Conservation (phyloP, 2,888 invertebrate genomes). For the Eupithecia insigniata region DNA sequence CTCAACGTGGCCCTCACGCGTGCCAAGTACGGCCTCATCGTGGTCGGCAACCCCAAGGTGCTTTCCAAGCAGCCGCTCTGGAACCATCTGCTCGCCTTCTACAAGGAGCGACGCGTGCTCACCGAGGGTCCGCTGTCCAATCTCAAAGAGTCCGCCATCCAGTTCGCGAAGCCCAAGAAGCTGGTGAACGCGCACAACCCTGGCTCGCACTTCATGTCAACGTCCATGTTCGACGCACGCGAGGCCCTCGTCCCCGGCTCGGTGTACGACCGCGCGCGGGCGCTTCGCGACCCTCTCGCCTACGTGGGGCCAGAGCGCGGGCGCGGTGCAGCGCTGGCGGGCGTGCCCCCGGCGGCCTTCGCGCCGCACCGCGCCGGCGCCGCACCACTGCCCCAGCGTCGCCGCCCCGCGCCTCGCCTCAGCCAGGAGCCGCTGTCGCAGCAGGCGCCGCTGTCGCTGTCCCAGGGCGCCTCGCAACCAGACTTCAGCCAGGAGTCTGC, state of each 20-base stretch:
- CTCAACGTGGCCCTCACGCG: conserved; percentile 99
- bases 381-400: conserved; percentile 77
- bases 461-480: conserved; percentile 88
- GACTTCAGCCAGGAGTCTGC: conserved; percentile 93
- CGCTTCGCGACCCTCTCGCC: conserved; percentile 95
- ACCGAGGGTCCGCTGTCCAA: conserved; percentile 99
- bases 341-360: conserved; percentile 96
- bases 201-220: conserved; percentile 98
- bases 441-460: conserved; percentile 88
- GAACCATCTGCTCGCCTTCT: conserved; percentile 98
- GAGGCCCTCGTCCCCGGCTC: conserved; percentile 97
- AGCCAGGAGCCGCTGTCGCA: conserved; percentile 91
- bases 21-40: conserved; percentile 98
- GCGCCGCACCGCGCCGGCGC: conserved; percentile 94
- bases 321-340: conserved; percentile 89
- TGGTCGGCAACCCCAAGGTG: conserved; percentile 99
- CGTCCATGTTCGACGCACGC: conserved; percentile 97
- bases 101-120: conserved; percentile 97
- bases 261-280: conserved; percentile 93
- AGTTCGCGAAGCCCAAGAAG: conserved; percentile 98
- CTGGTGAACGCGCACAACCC: conserved; percentile 97
- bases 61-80: conserved; percentile 98
- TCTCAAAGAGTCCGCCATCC: conserved; percentile 97
- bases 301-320: conserved; percentile 94
- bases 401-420: conserved; percentile 75